Base-by-base conservation (phyloP, 2,888 invertebrate genomes). In the Tribolium freemani region DNA sequence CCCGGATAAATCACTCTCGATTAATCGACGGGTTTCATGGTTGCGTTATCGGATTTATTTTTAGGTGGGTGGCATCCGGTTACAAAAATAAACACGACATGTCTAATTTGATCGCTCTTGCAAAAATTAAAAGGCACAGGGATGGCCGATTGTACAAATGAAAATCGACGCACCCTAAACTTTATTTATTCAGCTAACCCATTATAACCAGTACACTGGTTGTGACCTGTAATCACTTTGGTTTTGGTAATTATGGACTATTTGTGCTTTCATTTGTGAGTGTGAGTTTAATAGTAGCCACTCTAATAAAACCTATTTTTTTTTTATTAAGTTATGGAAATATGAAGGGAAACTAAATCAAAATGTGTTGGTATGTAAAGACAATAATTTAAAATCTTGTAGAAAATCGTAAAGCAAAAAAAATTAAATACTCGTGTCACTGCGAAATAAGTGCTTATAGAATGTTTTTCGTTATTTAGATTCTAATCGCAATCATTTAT, bases 1-100 rank as follows among this genome's bases (percentile, higher is more conserved):
- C 21, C 63, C 31, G 50, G 51, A 50, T 63, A 64, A 51, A 64
- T 64, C 54, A 54, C 44, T 64, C 13, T 54, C 64, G 64, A 54
- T 64, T 54, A 51, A 53, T 64, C 20, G 44, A 38, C 21, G 53
- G 26, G 50, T 51, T 21, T 10, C 48, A 48, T 26, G 3, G 16
- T 50, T n/a, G 38, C 50, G 31, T 44, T 51, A 64, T 54, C 53
- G 11, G 31, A 64, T 64, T 54, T 54, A 64, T 54, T 64, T 64
- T 63, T 61, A 13, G 31, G 8, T 38, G 38, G n/a, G 38, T 38
- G 38, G 38, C 38, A 38, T 38, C 38, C 38, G 8, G n/a, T 38
- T 38, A 38, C 38, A n/a, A 38, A 38, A 38, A 38, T 38, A 38
- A 26, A 38, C 38, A 38, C 38, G 3, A 38, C n/a, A 9, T 38